Evolutionary conservation across 2,797 vertebrate species (phyloP), one percentile per base, ranked within the genome.

Genomic region (Thunnus albacares): DNA sequence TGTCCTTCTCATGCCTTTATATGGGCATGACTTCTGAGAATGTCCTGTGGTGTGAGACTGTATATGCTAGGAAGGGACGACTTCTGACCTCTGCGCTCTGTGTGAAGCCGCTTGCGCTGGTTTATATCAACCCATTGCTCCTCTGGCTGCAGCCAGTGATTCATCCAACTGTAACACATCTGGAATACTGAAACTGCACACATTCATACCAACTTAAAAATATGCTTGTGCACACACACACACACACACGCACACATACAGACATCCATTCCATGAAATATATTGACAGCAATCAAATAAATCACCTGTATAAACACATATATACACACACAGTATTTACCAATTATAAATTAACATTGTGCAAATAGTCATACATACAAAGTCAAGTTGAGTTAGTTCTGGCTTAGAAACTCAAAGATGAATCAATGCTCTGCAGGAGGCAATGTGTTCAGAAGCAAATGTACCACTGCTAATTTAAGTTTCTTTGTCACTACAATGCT

Each of bases 311-410:
- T 85, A 75, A 80, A 88, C 78, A 83, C 77, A 84, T 47, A 47
- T 18, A 47, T 80, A 82, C 82, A 87, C 77, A 85, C 28, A 88
- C 84, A 92, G 87, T 86, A 84, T 89, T 91, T 86, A 92, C 59
- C 79, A 83, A 82, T 92, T 91, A 94, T 95, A 95, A 96, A 95
- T 95, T 93, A 95, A 95, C 84, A 94, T 86, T 95, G 93, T 94
- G 90, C 93, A 96, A 95, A 93, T 80, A 91, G 86, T 78, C 85
- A 88, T 76, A 88, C 87, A 86, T 81, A 90, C 72, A 89, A 83
- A 89, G 80, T 90, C 80, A 89, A 85, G 80, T 71, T 84, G 72
- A 75, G 75, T 80, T 82, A 77, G 81, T 75, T 74, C 84, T 71
- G 49, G 53, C 59, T 86, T 55, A 58, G 70, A 83, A 86, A 86